Conservation (phyloP, 2,797 vertebrate genomes). For the Micropoecilia bifurca region DNA sequence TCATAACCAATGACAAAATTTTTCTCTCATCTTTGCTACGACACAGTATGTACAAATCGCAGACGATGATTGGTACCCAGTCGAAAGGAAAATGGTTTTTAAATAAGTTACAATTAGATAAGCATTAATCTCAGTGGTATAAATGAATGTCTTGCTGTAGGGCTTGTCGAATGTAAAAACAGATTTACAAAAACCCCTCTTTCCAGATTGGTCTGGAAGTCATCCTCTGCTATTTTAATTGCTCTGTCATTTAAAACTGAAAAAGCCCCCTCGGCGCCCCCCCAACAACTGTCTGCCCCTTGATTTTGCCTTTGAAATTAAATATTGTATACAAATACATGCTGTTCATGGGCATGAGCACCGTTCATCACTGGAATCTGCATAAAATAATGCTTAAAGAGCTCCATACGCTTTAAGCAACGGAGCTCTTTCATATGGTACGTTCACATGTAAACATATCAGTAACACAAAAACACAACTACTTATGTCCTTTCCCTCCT, state of each 20-base stretch:
- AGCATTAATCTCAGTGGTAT: conserved; percentile 89
- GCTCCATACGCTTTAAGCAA: conserved; percentile 77
- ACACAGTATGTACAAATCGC: conserved; percentile 67
- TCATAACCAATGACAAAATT: conserved; percentile 50
- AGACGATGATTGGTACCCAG: conserved; percentile 87
- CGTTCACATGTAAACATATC: conserved; percentile 79
- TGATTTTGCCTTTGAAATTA: conserved; percentile 83
- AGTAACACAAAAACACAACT: conserved; percentile 78
- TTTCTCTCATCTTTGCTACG: conserved; percentile 50
- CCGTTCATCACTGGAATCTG: conserved; percentile 78
- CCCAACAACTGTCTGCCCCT: conserved; percentile 64
- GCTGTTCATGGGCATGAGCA: conserved; percentile 74
- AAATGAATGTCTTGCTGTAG: conserved; percentile 90
- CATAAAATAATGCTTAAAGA: conserved; percentile 80
- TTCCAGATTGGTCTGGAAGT: conserved; percentile 84
- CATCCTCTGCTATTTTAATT: conserved; percentile 86
- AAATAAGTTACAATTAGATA: conserved; percentile 93
- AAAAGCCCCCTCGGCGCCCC: conserved; percentile 59
- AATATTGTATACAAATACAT: conserved; percentile 82
- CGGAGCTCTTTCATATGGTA: conserved; percentile 62
- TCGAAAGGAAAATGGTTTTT: conserved; percentile 89
- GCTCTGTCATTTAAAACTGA: conserved; percentile 84
- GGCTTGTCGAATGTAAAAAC: conserved; percentile 90
- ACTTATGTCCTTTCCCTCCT: conserved; percentile 68
- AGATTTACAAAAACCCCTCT: conserved; percentile 86